phyloP scores from a whole-genome alignment of 2,797 vertebrate genomes.

The Chloroceryle amazona region DNA sequence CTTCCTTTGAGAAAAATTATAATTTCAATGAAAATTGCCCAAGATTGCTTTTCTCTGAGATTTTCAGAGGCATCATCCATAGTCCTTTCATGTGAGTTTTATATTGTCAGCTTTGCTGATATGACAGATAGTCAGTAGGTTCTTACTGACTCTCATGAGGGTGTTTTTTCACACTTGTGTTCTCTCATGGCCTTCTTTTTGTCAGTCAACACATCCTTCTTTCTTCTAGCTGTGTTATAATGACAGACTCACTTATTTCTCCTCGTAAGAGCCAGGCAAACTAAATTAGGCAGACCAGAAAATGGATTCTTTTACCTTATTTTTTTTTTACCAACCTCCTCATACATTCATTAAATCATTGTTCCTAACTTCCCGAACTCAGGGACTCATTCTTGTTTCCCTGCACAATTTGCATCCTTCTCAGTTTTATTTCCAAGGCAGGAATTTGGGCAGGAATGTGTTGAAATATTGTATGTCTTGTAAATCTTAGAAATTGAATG shows the following conservation, averaged over 20 bases:
- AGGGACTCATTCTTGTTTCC: background rate
- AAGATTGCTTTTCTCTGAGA: background rate
- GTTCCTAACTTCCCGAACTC: background rate
- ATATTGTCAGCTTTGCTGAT: background rate
- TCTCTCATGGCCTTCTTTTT: background rate
- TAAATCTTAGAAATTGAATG: background rate
- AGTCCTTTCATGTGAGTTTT: background rate
- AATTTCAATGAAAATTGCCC: background rate
- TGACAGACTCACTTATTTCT: background rate
- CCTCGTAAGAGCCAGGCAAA: background rate
- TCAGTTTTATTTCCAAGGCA: background rate
- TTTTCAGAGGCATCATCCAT: background rate
- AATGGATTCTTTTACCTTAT: background rate
- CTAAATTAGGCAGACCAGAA: background rate
- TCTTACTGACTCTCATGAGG: background rate
- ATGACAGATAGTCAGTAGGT: background rate
- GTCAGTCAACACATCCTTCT: background rate
- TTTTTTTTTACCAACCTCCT: background rate
- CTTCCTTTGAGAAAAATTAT: background rate
- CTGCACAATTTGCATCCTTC: accelerated
- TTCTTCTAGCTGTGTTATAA: background rate
- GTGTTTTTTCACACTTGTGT: background rate
- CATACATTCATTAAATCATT: background rate
- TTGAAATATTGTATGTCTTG: background rate
- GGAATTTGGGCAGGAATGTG: background rate